Evolutionary conservation across 2,888 invertebrate species (phyloP).

Genomic region (Anoncus sp.): DNA sequence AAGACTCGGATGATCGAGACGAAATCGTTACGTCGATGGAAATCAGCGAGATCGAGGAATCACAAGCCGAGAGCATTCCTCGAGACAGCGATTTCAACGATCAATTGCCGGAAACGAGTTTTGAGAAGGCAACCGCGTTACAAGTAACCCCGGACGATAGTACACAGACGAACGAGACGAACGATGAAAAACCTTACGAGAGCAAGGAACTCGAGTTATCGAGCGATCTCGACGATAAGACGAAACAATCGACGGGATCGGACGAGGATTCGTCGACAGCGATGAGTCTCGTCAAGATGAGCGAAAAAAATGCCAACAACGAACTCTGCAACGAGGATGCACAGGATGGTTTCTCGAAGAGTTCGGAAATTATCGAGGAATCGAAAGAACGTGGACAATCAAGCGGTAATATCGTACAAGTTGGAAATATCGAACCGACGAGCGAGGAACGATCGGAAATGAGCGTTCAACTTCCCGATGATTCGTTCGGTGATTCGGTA

Average conservation of each 20-base stretch:
- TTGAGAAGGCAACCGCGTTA: constrained; percentile 34
- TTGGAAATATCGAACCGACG: constrained; percentile 1
- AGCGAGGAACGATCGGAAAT: constrained; percentile 28
- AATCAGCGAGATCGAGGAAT: constrained; percentile 17
- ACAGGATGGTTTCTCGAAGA: constrained; percentile 59
- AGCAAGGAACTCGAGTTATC: constrained; percentile 30
- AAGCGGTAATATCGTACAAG: constrained; percentile 1
- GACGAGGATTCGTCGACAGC: constrained; percentile 46
- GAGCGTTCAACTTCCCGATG: constrained; percentile 43
- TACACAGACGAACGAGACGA: constrained; percentile 34
- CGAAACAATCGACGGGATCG: constrained; percentile 57
- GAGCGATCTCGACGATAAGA: constrained; percentile 55
- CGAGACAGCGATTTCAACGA: constrained; percentile 34
- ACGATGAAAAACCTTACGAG: constrained; percentile 52
- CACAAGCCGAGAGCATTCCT: constrained; percentile 5
- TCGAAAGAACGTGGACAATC: constrained; percentile 23
- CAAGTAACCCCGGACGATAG: constrained; percentile 41
- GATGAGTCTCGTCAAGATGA: constrained; percentile 25
- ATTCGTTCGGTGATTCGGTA: constrained; percentile 49
- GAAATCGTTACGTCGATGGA: constrained; percentile 36
- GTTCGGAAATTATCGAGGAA: constrained; percentile 37
- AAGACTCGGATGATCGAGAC: not conserved
- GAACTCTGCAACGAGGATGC: constrained; percentile 57
- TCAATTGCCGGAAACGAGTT: constrained; percentile 31
- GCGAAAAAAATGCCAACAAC: constrained; percentile 39